Evolutionary conservation across 2,888 invertebrate species (phyloP).

Genomic region (Sabatieria punctata): DNA sequence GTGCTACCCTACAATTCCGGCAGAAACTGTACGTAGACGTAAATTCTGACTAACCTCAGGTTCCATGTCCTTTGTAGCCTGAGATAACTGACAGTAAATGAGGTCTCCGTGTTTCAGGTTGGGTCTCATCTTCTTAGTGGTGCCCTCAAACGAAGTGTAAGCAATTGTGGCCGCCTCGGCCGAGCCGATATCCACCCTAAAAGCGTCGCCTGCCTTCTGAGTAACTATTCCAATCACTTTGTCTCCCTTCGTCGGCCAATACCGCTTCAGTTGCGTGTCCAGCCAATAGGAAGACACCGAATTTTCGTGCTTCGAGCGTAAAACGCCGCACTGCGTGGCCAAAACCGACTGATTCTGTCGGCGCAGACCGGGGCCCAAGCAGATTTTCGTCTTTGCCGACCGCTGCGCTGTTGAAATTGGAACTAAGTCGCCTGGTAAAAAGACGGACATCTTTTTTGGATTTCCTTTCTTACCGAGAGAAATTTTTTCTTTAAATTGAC

Average conservation of each 20-base stretch:
- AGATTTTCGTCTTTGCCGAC: neutral
- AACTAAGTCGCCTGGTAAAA: neutral
- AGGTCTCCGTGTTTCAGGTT: conserved; percentile 25
- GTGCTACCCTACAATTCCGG: too few species aligned
- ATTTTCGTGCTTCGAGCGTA: neutral
- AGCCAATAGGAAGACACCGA: neutral
- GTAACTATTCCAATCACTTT: neutral
- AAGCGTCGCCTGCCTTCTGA: neutral
- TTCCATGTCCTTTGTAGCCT: conserved; percentile 24
- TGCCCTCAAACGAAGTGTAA: conserved; percentile 19
- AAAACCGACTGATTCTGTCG: neutral
- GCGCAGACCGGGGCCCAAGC: neutral
- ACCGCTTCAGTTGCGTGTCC: neutral
- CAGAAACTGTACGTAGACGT: too few species aligned
- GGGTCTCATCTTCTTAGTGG: conserved; percentile 28
- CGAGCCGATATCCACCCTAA: neutral
- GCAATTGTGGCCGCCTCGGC: neutral
- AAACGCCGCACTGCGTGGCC: neutral
- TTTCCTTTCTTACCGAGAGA: too few species aligned
- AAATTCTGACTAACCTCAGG: conserved; percentile 26
- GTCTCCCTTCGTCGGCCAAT: neutral
- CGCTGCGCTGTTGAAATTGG: neutral
- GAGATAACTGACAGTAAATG: conserved; percentile 20
- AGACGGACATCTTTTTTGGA: too few species aligned
- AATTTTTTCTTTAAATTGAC: too few species aligned